These are phyloP conservation scores for Darevskia mixta DNA, from an alignment of 2,797 vertebrate genomes.

Conservation along the genomic window DNA sequence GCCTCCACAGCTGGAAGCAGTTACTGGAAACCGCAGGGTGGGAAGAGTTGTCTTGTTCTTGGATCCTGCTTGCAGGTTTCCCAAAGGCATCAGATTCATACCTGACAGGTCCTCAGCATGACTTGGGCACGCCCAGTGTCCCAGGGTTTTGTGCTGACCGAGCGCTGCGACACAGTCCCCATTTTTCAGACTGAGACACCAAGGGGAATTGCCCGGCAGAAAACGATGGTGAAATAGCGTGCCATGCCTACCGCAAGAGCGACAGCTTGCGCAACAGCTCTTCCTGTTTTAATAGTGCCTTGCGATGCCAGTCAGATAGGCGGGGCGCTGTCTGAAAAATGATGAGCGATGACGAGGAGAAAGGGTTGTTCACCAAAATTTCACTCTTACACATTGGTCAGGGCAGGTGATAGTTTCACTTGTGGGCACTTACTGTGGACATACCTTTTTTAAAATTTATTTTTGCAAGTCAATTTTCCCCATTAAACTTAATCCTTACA, in stretches of 20 bases:
- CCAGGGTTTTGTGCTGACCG: not conserved
- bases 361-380: not conserved
- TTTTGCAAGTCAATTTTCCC: too few species aligned
- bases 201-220: not conserved
- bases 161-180: rapidly evolving
- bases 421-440: too few species aligned
- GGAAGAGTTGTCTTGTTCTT: too few species aligned
- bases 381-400: not conserved
- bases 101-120: not conserved
- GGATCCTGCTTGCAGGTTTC: too few species aligned
- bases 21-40: too few species aligned
- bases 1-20: too few species aligned
- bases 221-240: not conserved
- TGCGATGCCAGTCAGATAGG: not conserved
- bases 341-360: not conserved
- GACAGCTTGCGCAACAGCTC: not conserved
- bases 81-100: not conserved
- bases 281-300: not conserved
- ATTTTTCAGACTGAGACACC: not conserved
- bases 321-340: not conserved
- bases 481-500: too few species aligned
- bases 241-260: not conserved
- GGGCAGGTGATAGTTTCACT: not conserved
- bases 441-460: too few species aligned
- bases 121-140: not conserved